Evolutionary conservation across 2,888 invertebrate species (phyloP), one percentile per base, ranked within the genome.

Genomic region (Cheilosia vulpina): DNA sequence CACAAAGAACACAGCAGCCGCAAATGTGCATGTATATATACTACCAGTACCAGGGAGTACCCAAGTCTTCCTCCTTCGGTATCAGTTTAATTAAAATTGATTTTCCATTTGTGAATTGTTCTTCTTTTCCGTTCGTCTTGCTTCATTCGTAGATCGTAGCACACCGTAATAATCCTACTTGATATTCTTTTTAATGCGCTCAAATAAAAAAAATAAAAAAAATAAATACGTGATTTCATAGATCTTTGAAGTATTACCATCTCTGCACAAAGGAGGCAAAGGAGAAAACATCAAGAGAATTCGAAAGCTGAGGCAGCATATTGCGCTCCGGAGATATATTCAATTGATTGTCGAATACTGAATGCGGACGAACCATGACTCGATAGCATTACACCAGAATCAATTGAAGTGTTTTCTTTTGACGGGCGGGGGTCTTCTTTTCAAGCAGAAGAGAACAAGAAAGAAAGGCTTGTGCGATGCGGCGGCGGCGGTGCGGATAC

Each of bases 81-180:
- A 80, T 80, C 76, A 43, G 76, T 80, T 85, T 85, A 80, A 85
- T 85, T 85, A 85, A 85, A 85, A 85, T 85, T 80, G 84, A 85
- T 85, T 85, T 85, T 85, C 80, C 75, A 80, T 84, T 84, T 76
- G 65, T 68, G 72, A 58, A 41, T 53, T 57, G 43, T 69, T 68
- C 34, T 31, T 41, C 21, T n/a, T 24, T 55, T 55, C 17, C 43
- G 31, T 21, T 43, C 11, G 11, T 53, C 38, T 41, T 62, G 57
- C 50, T 53, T 41, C 58, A 21, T 50, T 41, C 71, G 45, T 15
- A 38, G 62, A 43, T 41, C 71, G 45, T 15, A 38, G 62, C 50
- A 78, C 57, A 31, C 52, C 71, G 66, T 69, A 79, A 75, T 84
- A 84, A 79, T 80, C 80, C 80, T 47, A 52, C 65, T 71, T 45